Conservation (phyloP, 2,113 vertebrate genomes). For the Peromyscus californicus region DNA sequence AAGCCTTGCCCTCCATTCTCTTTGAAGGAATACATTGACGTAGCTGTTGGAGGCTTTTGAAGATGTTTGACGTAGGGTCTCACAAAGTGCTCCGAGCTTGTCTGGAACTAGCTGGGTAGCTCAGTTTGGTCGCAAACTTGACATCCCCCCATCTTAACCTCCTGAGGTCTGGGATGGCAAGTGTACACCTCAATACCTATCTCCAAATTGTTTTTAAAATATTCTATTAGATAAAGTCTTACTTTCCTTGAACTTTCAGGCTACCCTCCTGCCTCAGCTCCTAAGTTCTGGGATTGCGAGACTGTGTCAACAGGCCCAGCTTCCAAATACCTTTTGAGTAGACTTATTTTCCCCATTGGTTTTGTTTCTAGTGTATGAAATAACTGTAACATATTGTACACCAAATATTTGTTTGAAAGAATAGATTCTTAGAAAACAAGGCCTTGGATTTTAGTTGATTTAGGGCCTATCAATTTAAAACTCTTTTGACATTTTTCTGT, state of each 20-base stretch:
- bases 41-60: not conserved
- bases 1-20: not conserved
- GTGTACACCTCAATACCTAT: not conserved
- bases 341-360: not conserved
- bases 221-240: not conserved
- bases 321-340: not conserved
- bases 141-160: not conserved
- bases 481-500: not conserved
- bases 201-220: not conserved
- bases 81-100: not conserved
- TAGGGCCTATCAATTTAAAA: not conserved
- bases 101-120: not conserved
- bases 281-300: not conserved
- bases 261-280: not conserved
- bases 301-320: no score
- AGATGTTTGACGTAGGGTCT: not conserved
- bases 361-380: conserved; percentile 16
- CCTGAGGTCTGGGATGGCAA: not conserved
- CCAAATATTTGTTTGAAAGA: conserved; percentile 18
- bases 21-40: conserved; percentile 17
- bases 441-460: not conserved
- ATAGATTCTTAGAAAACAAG: conserved; percentile 29
- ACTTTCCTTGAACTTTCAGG: not conserved
- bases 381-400: not conserved
- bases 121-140: not conserved